Percentiles rank a stretch among this genome's conserved stretches.
These are phyloP conservation scores for Aurelia sp. DNA, from an alignment of 30 jellyfish, hydroid and myxozoan genomes.

Conservation along the genomic window DNA sequence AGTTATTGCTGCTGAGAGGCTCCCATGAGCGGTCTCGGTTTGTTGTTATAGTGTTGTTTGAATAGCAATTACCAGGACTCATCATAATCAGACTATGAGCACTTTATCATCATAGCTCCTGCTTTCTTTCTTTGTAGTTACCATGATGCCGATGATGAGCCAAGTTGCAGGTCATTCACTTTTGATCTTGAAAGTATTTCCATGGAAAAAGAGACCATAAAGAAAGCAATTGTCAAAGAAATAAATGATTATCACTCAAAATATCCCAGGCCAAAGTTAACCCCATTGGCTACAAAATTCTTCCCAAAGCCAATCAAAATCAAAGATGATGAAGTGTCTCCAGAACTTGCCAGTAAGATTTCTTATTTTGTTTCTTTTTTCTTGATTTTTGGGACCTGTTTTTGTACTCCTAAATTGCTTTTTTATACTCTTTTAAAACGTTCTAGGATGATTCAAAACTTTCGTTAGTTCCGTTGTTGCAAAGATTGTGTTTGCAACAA, in stretches of 20 bases:
- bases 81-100: no score
- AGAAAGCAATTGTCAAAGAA: constrained; percentile 82
- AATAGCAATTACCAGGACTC: no score
- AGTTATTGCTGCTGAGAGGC: no score
- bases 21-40: no score
- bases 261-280: constrained; percentile 76
- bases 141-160: constrained; percentile 95
- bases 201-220: constrained; percentile 59
- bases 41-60: no score
- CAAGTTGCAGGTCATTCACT: constrained; percentile 71
- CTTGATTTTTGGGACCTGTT: no score
- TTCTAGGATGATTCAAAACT: no score
- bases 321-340: neutral
- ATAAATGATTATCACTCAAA: constrained; percentile 79
- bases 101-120: no score
- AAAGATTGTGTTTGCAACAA: no score
- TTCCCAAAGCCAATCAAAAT: constrained; percentile 30
- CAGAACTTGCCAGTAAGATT: neutral
- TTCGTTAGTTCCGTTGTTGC: no score
- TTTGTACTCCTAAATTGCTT: no score
- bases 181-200: constrained; percentile 82
- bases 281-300: constrained; percentile 84
- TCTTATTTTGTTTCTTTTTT: neutral
- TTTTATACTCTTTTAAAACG: no score
- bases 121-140: constrained; percentile 43